phyloP scores from a whole-genome alignment of 2,797 vertebrate genomes.

The Argya squamiceps region DNA sequence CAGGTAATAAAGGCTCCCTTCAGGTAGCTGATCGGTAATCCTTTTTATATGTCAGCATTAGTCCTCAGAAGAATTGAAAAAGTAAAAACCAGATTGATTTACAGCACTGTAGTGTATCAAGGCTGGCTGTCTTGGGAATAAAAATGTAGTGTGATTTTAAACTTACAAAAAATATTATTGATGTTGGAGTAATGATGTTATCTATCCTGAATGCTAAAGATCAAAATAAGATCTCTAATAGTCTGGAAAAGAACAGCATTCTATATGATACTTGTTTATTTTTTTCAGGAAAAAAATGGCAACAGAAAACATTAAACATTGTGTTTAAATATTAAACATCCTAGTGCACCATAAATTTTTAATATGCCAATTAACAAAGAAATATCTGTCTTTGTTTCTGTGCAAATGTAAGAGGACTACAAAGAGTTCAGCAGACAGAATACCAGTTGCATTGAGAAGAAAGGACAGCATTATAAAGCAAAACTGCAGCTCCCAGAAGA shows the following conservation, averaged over 20 bases:
- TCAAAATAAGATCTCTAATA: background rate
- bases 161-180: background rate
- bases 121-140: background rate
- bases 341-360: conserved; percentile 71
- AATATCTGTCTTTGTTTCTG: conserved; percentile 33
- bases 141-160: background rate
- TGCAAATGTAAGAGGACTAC: conserved; percentile 19
- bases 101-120: background rate
- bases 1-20: background rate
- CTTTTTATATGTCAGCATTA: background rate
- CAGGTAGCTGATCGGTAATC: background rate
- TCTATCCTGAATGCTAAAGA: background rate
- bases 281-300: background rate
- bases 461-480: background rate
- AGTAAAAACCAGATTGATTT: background rate
- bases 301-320: conserved; percentile 43
- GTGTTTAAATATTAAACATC: conserved; percentile 75
- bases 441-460: conserved; percentile 7
- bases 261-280: background rate
- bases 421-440: conserved; percentile 32
- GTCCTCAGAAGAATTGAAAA: background rate
- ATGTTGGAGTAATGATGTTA: background rate
- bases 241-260: background rate
- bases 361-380: conserved; percentile 62
- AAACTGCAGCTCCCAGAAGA: background rate